phyloP scores from a whole-genome alignment of 2,888 invertebrate genomes.

The Malachius bipustulatus region DNA sequence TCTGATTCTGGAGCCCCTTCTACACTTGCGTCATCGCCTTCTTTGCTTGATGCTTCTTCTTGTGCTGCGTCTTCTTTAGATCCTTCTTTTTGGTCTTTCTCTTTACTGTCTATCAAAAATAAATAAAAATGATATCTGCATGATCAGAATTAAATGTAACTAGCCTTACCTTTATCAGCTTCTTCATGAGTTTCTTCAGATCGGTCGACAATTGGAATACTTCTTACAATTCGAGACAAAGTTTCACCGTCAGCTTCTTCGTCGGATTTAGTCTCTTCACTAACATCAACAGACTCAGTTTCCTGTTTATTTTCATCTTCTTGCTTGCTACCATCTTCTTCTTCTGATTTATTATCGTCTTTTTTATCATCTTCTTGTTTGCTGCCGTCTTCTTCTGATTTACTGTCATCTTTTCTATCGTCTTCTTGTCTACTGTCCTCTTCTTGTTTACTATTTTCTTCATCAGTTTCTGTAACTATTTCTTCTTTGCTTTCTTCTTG shows the following conservation, averaged over 20 bases:
- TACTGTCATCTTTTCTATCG: conserved; percentile 11
- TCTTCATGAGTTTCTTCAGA: background rate
- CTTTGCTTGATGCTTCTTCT: conserved; percentile 4
- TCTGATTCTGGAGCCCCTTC: no score
- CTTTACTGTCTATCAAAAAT: no score
- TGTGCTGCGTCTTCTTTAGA: conserved; percentile 11
- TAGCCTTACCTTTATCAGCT: no score
- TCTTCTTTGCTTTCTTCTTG: conserved; percentile 20
- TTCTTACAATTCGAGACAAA: background rate
- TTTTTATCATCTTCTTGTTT: conserved; percentile 14
- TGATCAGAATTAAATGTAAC: no score
- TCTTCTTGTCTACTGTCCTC: conserved; percentile 13
- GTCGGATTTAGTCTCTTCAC: conserved; percentile 9
- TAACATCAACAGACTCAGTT: conserved; percentile 9
- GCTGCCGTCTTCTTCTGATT: conserved; percentile 10
- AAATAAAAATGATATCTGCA: no score
- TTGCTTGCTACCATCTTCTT: conserved; percentile 7
- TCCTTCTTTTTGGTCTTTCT: conserved; percentile 16
- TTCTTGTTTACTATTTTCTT: conserved; percentile 11
- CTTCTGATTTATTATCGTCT: conserved; percentile 7
- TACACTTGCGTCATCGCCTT: conserved; percentile 6
- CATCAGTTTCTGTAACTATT: conserved; percentile 18
- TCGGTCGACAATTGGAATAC: background rate
- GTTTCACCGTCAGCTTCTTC: conserved; percentile 9
- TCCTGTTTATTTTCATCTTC: conserved; percentile 11